Evolutionary conservation across 2,888 invertebrate species (phyloP).

Genomic region (Rotaria socialis): DNA sequence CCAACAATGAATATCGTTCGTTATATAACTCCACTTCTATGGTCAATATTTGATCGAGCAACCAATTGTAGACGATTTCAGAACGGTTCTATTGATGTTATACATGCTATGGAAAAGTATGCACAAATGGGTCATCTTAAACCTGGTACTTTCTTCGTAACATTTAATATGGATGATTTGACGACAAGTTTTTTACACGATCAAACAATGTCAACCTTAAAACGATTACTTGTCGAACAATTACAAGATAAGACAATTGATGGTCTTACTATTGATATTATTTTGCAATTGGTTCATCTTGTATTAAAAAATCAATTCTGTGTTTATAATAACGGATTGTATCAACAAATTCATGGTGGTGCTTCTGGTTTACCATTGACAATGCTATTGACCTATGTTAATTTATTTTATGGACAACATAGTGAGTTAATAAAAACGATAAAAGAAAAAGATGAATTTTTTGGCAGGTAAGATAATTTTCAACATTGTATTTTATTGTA

Average conservation of each 20-base stretch:
- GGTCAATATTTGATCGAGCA: too few species aligned
- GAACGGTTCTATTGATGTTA: too few species aligned
- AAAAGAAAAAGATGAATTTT: not conserved
- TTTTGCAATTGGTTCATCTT: not conserved
- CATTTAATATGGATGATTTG: too few species aligned
- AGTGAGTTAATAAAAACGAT: not conserved
- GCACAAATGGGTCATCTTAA: too few species aligned
- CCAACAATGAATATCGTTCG: too few species aligned
- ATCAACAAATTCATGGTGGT: not conserved
- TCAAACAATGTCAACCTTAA: not conserved
- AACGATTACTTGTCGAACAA: not conserved
- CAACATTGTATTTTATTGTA: too few species aligned
- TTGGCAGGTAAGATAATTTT: not conserved
- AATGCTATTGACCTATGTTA: not conserved
- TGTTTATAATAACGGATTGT: not conserved
- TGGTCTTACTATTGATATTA: not conserved
- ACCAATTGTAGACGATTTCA: too few species aligned
- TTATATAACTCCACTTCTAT: too few species aligned
- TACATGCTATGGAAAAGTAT: too few species aligned
- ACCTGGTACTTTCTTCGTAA: too few species aligned
- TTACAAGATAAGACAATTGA: not conserved
- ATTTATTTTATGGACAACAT: not conserved
- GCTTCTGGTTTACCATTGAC: not conserved
- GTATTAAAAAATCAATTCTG: not conserved
- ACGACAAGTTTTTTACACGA: not conserved